phyloP scores from a whole-genome alignment of 2,888 invertebrate species.

The Netelia melanura region DNA sequence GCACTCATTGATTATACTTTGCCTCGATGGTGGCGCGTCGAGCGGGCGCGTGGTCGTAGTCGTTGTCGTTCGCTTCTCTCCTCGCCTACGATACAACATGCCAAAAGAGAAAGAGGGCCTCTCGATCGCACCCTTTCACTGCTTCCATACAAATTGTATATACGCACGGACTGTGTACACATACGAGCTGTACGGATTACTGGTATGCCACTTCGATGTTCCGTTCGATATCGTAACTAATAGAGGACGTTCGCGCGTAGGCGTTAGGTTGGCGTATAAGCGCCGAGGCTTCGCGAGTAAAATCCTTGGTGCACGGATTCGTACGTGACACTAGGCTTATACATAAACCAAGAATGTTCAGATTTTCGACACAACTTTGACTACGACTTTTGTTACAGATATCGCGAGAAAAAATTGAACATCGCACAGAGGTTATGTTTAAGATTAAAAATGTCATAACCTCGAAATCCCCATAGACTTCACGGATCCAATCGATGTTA shows the following conservation, averaged over 20 bases:
- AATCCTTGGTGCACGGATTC: background rate
- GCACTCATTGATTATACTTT: constrained; percentile 67
- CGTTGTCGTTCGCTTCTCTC: background rate
- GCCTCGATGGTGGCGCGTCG: constrained; percentile 35
- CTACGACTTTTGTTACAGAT: too few species aligned
- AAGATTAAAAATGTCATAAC: too few species aligned
- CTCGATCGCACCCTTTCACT: constrained; percentile 7
- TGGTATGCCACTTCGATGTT: background rate
- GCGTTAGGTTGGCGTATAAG: background rate
- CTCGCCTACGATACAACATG: constrained; percentile 12
- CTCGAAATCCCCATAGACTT: too few species aligned
- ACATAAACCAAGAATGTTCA: background rate
- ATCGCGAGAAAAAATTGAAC: background rate
- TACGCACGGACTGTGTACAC: background rate
- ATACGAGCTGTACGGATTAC: background rate
- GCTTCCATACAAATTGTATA: background rate
- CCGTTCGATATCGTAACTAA: background rate
- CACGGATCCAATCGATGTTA: too few species aligned
- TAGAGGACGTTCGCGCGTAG: background rate
- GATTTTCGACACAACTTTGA: background rate
- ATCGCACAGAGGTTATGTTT: too few species aligned
- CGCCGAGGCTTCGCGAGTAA: background rate
- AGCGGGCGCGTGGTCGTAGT: constrained; percentile 4
- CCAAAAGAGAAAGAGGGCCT: background rate
- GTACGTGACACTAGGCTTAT: background rate